Evolutionary conservation across 2,113 vertebrate species (phyloP).

Genomic region (Paraplagusia blochii): DNA sequence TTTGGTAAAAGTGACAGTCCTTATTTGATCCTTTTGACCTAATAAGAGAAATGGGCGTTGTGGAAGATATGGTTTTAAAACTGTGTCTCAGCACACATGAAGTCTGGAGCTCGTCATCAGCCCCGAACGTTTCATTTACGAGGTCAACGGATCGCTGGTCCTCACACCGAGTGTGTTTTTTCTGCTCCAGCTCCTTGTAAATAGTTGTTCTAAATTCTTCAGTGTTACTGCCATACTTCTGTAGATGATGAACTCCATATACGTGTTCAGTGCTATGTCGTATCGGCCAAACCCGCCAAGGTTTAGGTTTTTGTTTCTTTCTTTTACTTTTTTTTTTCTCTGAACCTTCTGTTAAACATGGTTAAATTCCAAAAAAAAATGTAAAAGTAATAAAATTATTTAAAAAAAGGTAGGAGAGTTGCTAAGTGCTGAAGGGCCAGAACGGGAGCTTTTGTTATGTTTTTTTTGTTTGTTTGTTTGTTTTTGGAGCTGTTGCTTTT

Average conservation of each 20-base stretch:
- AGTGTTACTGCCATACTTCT: constrained; percentile 97
- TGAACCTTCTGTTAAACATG: constrained; percentile 69
- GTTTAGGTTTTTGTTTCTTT: constrained; percentile 56
- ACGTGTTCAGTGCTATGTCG: constrained; percentile 75
- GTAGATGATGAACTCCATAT: constrained; percentile 82
- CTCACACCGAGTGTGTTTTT: constrained; percentile 72
- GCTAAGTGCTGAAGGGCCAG: constrained; percentile 58
- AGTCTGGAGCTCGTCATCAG: too few species aligned
- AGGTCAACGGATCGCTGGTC: constrained; percentile 23
- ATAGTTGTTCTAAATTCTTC: constrained; percentile 88
- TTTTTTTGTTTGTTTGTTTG: constrained; percentile 41
- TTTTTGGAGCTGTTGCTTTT: constrained; percentile 78
- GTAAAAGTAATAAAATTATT: not conserved
- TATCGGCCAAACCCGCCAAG: constrained; percentile 85
- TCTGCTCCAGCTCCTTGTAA: constrained; percentile 83
- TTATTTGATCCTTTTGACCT: too few species aligned
- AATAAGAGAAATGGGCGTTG: too few species aligned
- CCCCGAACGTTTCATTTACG: too few species aligned
- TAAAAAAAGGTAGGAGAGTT: constrained; percentile 9
- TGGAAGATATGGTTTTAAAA: too few species aligned
- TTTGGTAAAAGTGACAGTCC: too few species aligned
- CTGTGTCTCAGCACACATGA: too few species aligned
- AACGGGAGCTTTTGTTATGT: constrained; percentile 59
- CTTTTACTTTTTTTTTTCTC: constrained; percentile 29
- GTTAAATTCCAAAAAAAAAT: constrained; percentile 51